These are phyloP conservation scores for Magallana nippona DNA, from an alignment of 2,888 invertebrate species.

Conservation along the genomic window DNA sequence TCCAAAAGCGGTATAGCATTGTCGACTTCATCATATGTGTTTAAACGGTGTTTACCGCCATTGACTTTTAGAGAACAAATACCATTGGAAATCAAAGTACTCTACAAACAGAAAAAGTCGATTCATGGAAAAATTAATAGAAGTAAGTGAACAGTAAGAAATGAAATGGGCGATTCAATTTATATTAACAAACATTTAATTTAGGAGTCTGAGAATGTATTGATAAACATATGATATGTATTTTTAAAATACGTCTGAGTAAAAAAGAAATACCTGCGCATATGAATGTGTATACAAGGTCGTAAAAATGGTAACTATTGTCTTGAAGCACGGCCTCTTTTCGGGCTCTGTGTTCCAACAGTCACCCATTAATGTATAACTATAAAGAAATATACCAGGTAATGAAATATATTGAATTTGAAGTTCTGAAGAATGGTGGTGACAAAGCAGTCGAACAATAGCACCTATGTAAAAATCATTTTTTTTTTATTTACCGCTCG, in stretches of 20 bases:
- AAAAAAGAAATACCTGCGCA: not conserved
- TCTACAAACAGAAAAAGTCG: not conserved
- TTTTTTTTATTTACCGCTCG: too few relatives aligned
- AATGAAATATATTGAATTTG: too few relatives aligned
- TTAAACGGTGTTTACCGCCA: slow-evolving; percentile 9
- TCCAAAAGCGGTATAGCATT: not conserved
- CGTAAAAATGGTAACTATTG: not conserved
- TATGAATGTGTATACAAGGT: not conserved
- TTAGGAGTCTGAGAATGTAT: too few relatives aligned
- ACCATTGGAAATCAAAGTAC: not conserved
- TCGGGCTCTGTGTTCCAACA: slow-evolving; percentile 23
- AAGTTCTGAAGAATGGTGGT: too few relatives aligned
- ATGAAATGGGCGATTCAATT: too few relatives aligned
- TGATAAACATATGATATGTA: too few relatives aligned
- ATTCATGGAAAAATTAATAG: too few relatives aligned
- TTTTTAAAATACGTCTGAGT: too few relatives aligned
- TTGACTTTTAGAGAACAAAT: not conserved
- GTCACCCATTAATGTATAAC: slow-evolving; percentile 5
- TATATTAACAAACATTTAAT: too few relatives aligned
- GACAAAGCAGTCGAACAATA: too few relatives aligned
- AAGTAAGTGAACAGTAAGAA: too few relatives aligned
- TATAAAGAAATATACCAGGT: not conserved
- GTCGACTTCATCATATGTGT: not conserved
- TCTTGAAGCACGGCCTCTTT: not conserved
- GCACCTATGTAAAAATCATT: too few relatives aligned